phyloP scores from a whole-genome alignment of 2,113 vertebrate genomes.

The Saguinus imperator region DNA sequence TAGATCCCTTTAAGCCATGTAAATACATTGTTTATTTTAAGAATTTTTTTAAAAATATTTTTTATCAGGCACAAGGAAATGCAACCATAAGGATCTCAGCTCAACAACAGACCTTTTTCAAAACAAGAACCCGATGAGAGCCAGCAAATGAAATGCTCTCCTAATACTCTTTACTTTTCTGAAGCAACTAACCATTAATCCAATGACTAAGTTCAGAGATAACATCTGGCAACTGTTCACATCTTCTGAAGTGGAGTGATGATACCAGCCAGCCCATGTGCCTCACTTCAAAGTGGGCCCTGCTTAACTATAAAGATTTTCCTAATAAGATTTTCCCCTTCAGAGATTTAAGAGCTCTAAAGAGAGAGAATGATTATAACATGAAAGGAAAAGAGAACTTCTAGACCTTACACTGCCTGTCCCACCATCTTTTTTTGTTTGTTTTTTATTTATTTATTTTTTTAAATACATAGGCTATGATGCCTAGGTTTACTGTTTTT shows the following conservation, averaged over 20 bases:
- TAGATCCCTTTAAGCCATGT: not conserved
- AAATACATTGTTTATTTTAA: not conserved
- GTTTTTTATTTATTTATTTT: no score
- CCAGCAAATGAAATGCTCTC: not conserved
- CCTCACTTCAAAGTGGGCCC: constrained; percentile 15
- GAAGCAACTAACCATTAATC: constrained; percentile 51
- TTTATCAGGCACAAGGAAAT: constrained; percentile 40
- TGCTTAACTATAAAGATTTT: constrained; percentile 17
- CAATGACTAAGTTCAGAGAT: not conserved
- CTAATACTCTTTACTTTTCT: not conserved
- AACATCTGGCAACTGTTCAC: constrained; percentile 41
- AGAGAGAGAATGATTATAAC: not conserved
- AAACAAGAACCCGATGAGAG: constrained; percentile 18
- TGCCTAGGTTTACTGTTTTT: not conserved
- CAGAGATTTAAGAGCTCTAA: not conserved
- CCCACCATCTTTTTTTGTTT: not conserved
- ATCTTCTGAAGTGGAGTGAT: not conserved
- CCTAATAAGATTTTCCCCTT: constrained; percentile 16
- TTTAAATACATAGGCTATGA: not conserved
- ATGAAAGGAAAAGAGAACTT: not conserved
- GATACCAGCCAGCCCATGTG: not conserved
- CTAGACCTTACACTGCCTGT: not conserved
- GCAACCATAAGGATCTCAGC: not conserved
- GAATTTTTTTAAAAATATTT: not conserved
- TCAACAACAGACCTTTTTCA: not conserved